Conservation (phyloP, 1,140 invertebrate genomes). For the Pogonomyrmex californicus region DNA sequence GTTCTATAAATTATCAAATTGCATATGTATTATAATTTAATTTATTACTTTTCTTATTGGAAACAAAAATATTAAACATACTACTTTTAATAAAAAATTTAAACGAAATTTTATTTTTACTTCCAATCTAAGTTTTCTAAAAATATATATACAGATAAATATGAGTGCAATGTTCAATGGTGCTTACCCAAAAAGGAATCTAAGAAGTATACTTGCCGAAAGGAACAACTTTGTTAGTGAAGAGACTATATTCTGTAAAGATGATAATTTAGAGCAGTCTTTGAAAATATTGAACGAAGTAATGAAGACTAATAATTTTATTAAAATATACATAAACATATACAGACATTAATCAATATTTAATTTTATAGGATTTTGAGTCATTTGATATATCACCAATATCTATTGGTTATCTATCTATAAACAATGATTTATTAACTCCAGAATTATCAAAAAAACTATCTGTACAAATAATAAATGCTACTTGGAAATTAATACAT, state of each 20-base stretch:
- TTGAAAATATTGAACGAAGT: constrained; percentile 72
- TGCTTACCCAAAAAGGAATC: constrained; percentile 49
- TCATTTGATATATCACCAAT: constrained; percentile 58
- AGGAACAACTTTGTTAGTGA: constrained; percentile 28
- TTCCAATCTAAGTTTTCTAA: constrained; percentile 1
- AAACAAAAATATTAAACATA: not conserved
- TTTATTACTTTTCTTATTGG: no score
- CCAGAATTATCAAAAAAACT: constrained; percentile 59
- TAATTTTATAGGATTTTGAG: constrained; percentile 72
- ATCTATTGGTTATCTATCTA: not conserved
- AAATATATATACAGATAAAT: constrained; percentile 16
- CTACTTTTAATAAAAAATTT: constrained; percentile 39
- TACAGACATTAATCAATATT: not conserved
- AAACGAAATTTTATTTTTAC: not conserved
- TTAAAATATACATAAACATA: constrained; percentile 14
- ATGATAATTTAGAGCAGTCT: constrained; percentile 71
- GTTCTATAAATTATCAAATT: not conserved
- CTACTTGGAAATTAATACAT: constrained; percentile 71
- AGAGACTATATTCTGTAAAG: constrained; percentile 69
- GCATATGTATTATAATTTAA: not conserved
- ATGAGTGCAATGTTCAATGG: constrained; percentile 59
- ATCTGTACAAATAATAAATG: constrained; percentile 70
- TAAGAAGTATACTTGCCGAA: constrained; percentile 55
- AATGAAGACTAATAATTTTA: constrained; percentile 27
- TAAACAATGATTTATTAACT: constrained; percentile 21